Base-by-base conservation (phyloP, 1,140 invertebrate species). In the Ostrea denselamellosa region DNA sequence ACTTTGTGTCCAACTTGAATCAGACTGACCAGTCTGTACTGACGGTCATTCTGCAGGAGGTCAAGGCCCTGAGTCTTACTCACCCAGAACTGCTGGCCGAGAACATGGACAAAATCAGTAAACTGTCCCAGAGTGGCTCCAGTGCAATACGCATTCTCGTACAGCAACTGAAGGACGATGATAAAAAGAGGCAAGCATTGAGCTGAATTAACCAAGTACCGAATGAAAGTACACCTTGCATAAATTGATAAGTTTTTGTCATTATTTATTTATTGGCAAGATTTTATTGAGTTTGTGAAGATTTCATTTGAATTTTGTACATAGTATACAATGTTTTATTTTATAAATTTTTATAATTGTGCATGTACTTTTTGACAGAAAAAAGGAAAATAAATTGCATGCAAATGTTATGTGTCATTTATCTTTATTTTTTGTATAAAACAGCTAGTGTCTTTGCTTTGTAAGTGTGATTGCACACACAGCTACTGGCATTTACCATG, bases 31-130 rank as follows among this genome's bases (percentile, higher is more conserved):
- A 97, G 89, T 96, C 96, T 62, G 96, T 96, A 89, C 96, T 97
- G 91, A 96, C 96, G 8, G 95, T 96, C 34, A 94, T 98, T 86
- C 94, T 98, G 86, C 96, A 97, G 87, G 97, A 98, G 93, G 97
- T 97, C 22, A 97, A 97, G 22, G 95, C 96, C 3, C 95, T 98
- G 12, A 97, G 97, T 93, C 96, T 96, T 92, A 96, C 96, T 19
- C 97, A 97, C 95, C 97, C 97, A 7, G 95, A 96, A 12, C 95
- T 98, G 14, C 97, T 97, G 92, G 97, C 97, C 1, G 97, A 97
- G 92, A 96, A 97, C 91, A 96, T 98, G 51, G 96, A 96, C 28
- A 96, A 97, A 91, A 96, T 98, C 25, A 94, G 96, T 65, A 96
- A 96, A 92, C 94, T 96, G 0, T 90, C 91, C 22, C 89, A 90